A percentile compares a stretch with the other conserved stretches of the same genome.
phyloP scores from a whole-genome alignment of 1,140 invertebrate genomes.

The Pogonognathellus flavescens region DNA sequence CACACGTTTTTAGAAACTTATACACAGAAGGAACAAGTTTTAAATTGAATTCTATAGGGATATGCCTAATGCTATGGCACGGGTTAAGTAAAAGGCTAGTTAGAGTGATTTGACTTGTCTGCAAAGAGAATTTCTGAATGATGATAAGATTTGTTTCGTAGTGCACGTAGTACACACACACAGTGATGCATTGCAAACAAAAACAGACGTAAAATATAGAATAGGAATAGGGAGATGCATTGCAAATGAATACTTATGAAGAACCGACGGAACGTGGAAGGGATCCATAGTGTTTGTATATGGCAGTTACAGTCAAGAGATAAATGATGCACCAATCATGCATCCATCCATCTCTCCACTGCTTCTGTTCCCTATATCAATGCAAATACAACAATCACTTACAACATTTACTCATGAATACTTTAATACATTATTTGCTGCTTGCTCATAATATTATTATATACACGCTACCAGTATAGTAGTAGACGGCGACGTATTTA shows the following conservation, averaged over 20 bases:
- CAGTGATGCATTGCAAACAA: slow-evolving; percentile 26
- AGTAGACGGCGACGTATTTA: too few relatives aligned
- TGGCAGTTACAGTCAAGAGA: slow-evolving; percentile 2
- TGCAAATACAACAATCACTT: not conserved
- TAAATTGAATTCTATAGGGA: too few relatives aligned
- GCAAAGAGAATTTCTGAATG: not conserved
- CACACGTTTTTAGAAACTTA: too few relatives aligned
- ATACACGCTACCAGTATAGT: too few relatives aligned
- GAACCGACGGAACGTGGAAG: slow-evolving; percentile 13
- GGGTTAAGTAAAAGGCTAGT: not conserved
- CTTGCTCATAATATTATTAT: too few relatives aligned
- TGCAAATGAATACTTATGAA: slow-evolving; percentile 29
- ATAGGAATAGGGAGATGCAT: not conserved
- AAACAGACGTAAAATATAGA: too few relatives aligned
- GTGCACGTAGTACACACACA: not conserved
- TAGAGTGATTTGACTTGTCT: slow-evolving; percentile 4
- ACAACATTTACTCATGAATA: too few relatives aligned
- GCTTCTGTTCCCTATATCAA: not conserved
- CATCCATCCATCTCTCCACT: slow-evolving; percentile 21
- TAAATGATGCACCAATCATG: slow-evolving; percentile 40
- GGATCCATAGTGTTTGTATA: slow-evolving; percentile 1
- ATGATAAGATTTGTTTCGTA: not conserved
- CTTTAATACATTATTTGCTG: too few relatives aligned
- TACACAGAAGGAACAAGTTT: too few relatives aligned
- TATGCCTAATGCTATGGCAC: too few relatives aligned